phyloP scores from a whole-genome alignment of 2,113 vertebrate species.

The Albula goreensis region DNA sequence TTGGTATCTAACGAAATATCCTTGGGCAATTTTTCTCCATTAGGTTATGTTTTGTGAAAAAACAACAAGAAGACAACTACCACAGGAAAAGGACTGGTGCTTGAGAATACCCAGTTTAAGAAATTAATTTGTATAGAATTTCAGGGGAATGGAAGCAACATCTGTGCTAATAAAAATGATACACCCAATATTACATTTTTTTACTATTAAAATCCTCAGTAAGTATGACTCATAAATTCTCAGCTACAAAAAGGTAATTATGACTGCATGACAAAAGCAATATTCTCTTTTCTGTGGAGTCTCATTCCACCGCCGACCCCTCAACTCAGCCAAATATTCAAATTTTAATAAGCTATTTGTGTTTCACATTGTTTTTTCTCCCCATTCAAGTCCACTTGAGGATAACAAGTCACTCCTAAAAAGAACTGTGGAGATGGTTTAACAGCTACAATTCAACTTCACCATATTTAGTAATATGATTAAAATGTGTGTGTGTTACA shows the following conservation, averaged over 20 bases:
- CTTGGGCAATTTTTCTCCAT: not conserved
- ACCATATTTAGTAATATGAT: no score
- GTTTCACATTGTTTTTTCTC: not conserved
- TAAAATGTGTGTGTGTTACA: not conserved
- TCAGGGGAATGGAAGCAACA: not conserved
- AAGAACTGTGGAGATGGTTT: not conserved
- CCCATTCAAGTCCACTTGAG: not conserved
- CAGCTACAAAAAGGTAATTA: not conserved
- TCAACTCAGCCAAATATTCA: not conserved
- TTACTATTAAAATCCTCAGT: not conserved
- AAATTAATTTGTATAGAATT: not conserved
- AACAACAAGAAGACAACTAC: conserved; percentile 3
- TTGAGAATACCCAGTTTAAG: not conserved
- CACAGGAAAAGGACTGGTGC: not conserved
- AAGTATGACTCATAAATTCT: conserved; percentile 5
- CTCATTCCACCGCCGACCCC: not conserved
- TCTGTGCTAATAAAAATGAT: not conserved
- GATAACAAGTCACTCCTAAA: not conserved
- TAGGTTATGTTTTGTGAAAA: not conserved
- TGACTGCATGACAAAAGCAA: not conserved
- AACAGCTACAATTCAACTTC: not conserved
- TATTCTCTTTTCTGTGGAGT: not conserved
- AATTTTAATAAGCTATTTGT: not conserved
- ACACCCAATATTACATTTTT: not conserved
- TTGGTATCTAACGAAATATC: not conserved